Evolutionary conservation across 2,888 invertebrate species (phyloP).

Genomic region (Apamea epomidion): DNA sequence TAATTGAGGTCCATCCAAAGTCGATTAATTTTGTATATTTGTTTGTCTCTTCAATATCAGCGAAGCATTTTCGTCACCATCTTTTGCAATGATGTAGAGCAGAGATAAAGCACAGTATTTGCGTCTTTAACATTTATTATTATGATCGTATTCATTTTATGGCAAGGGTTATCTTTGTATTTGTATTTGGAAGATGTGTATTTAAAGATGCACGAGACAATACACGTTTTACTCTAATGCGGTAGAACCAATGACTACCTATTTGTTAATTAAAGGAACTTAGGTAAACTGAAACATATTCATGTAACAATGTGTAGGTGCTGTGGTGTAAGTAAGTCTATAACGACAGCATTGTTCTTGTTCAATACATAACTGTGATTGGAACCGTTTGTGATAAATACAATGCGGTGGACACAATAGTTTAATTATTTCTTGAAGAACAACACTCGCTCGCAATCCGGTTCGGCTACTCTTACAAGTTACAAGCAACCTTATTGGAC

Average conservation of each 20-base stretch:
- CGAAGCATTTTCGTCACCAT: not conserved
- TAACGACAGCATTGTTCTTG: constrained; percentile 60
- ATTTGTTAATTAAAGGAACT: constrained; percentile 2
- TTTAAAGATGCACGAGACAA: constrained; percentile 8
- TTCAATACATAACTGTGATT: constrained; percentile 58
- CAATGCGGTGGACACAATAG: constrained; percentile 55
- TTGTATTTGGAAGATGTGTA: constrained; percentile 26
- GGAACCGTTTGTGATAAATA: constrained; percentile 47
- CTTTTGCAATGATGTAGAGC: not conserved
- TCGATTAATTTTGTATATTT: not conserved
- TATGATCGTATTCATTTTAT: constrained; percentile 13
- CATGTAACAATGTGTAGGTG: not conserved
- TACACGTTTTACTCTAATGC: constrained; percentile 7
- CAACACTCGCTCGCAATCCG: constrained; percentile 39
- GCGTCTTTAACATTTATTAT: constrained; percentile 16
- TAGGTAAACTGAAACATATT: not conserved
- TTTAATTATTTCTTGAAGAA: constrained; percentile 60
- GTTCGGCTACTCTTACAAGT: constrained; percentile 33
- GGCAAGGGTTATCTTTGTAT: constrained; percentile 28
- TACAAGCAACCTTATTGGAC: constrained; percentile 18
- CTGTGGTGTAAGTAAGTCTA: constrained; percentile 8
- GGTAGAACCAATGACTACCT: not conserved
- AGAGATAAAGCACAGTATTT: constrained; percentile 15
- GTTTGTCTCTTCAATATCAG: not conserved
- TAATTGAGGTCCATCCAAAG: not conserved